These are phyloP conservation scores for Hypothenemus hampei DNA, from an alignment of 1,140 invertebrate species.

Conservation along the genomic window DNA sequence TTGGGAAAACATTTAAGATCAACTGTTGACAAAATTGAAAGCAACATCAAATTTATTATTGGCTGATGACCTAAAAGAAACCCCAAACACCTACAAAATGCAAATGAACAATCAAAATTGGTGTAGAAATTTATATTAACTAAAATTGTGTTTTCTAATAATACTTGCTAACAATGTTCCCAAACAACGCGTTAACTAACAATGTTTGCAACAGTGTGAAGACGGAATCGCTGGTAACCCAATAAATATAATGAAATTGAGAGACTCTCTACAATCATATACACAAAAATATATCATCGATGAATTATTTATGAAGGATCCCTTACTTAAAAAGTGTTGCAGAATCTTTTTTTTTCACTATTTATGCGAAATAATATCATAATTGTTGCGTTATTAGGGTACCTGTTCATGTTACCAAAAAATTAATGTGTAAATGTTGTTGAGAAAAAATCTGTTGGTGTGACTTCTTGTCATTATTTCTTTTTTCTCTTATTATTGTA, in stretches of 20 bases:
- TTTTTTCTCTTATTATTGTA: no score
- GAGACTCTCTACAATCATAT: no score
- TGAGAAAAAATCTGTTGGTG: no score
- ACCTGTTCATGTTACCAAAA: no score
- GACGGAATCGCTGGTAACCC: constrained; percentile 81
- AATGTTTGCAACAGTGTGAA: constrained; percentile 77
- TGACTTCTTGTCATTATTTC: no score
- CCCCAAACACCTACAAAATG: constrained; percentile 88
- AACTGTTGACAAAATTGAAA: constrained; percentile 96
- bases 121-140: constrained; percentile 89
- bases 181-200: constrained; percentile 69
- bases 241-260: no score
- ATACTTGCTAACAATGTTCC: constrained; percentile 90
- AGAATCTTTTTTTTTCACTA: constrained; percentile 98
- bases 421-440: no score
- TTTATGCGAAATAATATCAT: no score
- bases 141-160: constrained; percentile 96
- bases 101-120: constrained; percentile 95
- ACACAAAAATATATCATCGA: no score
- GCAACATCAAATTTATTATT: constrained; percentile 94
- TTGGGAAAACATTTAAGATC: constrained; percentile 91
- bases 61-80: constrained; percentile 89
- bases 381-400: no score
- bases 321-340: constrained; percentile 99
- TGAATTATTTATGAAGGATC: no score